Conservation (phyloP, 1,140 invertebrate species). For the Trichomalopsis sarcophagae region DNA sequence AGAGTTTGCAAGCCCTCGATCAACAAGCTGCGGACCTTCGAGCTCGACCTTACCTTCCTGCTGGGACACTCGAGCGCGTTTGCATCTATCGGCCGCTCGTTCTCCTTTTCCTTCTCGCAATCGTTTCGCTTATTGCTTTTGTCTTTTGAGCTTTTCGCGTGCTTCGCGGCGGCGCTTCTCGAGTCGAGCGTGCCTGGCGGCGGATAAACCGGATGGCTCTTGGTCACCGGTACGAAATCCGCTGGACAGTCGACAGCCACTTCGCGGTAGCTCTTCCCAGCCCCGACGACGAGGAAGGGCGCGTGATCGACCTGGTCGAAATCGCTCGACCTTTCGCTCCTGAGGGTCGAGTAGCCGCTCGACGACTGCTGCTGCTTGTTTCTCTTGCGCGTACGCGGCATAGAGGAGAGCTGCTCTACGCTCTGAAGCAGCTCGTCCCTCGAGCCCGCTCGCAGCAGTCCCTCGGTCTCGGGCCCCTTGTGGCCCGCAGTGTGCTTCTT, state of each 20-base stretch:
- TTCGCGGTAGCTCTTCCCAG: conserved; percentile 77
- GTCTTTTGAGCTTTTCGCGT: not conserved
- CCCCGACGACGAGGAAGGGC: conserved; percentile 69
- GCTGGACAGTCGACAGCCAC: conserved; percentile 86
- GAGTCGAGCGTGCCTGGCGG: conserved; percentile 67
- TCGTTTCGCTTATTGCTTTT: conserved; percentile 42
- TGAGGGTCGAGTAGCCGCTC: conserved; percentile 70
- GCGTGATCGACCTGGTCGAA: conserved; percentile 61
- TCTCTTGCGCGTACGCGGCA: conserved; percentile 59
- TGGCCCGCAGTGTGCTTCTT: conserved; percentile 49
- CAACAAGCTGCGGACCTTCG: conserved; percentile 67
- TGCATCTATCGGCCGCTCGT: conserved; percentile 28
- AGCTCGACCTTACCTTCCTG: conserved; percentile 73
- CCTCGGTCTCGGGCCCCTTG: conserved; percentile 58
- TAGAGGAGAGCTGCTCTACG: conserved; percentile 58
- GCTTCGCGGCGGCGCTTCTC: conserved; percentile 46
- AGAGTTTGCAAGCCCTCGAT: conserved; percentile 65
- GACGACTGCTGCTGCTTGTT: conserved; percentile 67
- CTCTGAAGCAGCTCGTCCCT: conserved; percentile 73
- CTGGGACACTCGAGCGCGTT: conserved; percentile 45
- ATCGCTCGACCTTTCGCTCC: conserved; percentile 75
- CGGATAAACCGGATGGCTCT: conserved; percentile 85
- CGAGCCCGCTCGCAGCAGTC: conserved; percentile 69
- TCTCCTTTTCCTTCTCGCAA: conserved; percentile 48
- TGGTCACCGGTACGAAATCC: conserved; percentile 84